Percentiles rank a stretch among this genome's conserved stretches.
Evolutionary conservation across 2,113 vertebrate species (phyloP).

Genomic region (Lepidothrix coronata): DNA sequence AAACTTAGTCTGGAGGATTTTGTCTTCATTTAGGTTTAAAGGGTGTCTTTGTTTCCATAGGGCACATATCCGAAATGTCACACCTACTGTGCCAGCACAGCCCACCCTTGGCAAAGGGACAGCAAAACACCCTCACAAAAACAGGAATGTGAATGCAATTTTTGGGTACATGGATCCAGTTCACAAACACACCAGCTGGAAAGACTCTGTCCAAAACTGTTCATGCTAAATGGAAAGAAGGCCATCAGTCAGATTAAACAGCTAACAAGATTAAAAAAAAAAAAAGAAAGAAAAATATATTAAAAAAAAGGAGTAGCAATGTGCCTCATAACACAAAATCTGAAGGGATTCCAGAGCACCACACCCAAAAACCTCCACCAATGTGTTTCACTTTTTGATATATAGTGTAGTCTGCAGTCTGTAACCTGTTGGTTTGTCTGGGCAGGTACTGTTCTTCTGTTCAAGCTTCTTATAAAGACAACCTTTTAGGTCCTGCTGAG

Average conservation of each 20-base stretch:
- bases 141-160: not conserved
- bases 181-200: not conserved
- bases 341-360: not conserved
- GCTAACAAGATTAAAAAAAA: not conserved
- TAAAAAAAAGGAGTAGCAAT: not conserved
- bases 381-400: not conserved
- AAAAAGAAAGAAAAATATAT: too few relatives aligned
- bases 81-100: not conserved
- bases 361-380: not conserved
- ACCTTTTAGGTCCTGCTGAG: not conserved
- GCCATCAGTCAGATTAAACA: not conserved
- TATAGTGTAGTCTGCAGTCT: not conserved
- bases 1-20: not conserved
- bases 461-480: not conserved
- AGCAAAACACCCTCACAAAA: not conserved
- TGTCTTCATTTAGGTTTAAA: not conserved
- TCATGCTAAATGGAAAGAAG: not conserved
- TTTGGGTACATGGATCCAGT: not conserved
- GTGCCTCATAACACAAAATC: not conserved
- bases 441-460: not conserved
- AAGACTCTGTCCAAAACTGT: not conserved
- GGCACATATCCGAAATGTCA: not conserved
- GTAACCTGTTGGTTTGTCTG: not conserved
- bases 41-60: not conserved
- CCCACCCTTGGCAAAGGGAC: not conserved